Conservation (phyloP, 2,888 invertebrate species). For the Aleiodes alternator region DNA sequence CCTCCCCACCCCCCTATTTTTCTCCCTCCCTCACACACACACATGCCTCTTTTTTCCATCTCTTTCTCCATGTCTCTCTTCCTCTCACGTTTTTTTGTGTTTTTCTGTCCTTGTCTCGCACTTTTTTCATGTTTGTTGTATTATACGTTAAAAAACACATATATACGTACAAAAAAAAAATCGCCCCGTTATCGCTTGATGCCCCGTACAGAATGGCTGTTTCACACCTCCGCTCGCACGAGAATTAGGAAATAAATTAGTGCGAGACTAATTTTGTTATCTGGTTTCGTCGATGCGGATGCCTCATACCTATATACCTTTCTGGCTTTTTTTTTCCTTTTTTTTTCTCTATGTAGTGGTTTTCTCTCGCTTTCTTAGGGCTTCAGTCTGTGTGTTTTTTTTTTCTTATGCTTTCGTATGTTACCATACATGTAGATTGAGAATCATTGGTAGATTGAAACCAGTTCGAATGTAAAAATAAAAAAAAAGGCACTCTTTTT, state of each 20-base stretch:
- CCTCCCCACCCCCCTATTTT: constrained; percentile 47
- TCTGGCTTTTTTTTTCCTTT: constrained; percentile 57
- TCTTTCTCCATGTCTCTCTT: constrained; percentile 23
- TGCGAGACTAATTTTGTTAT: constrained; percentile 74
- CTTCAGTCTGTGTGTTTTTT: background rate
- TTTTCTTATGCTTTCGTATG: background rate
- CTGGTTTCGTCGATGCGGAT: constrained; percentile 60
- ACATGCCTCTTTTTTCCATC: too few species aligned
- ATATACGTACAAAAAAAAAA: constrained; percentile 26
- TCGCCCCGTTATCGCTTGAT: constrained; percentile 70
- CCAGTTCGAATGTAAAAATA: constrained; percentile 39
- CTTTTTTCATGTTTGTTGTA: constrained; percentile 33
- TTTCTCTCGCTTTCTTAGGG: background rate
- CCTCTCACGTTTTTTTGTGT: constrained; percentile 7
- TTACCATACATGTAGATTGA: constrained; percentile 8
- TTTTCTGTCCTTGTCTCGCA: constrained; percentile 44
- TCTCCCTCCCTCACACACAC: constrained; percentile 39
- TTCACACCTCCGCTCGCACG: constrained; percentile 74
- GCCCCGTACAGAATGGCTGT: constrained; percentile 71
- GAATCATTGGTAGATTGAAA: constrained; percentile 32
- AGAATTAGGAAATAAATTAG: constrained; percentile 75
- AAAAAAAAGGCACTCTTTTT: constrained; percentile 11
- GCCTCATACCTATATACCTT: constrained; percentile 52
- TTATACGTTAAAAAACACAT: constrained; percentile 20
- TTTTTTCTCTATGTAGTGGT: constrained; percentile 11